Evolutionary conservation across 2,888 invertebrate genomes (phyloP), one percentile per base, ranked within the genome.

Genomic region (Nomada lathburiana): DNA sequence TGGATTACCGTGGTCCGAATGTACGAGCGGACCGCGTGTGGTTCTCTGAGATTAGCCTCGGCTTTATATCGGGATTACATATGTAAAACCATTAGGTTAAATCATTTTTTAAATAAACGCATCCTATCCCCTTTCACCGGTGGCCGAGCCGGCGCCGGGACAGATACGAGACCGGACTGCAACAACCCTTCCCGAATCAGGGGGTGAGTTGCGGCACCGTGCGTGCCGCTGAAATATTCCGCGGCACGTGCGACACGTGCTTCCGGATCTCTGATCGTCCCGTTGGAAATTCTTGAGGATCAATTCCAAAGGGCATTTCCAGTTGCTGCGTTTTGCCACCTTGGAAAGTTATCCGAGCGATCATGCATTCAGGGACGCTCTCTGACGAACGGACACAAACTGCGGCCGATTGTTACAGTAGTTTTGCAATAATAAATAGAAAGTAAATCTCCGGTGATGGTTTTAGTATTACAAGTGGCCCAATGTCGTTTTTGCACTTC

Each of bases 1-100:
- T 84, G 89, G 89, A 87, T 88, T 85, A 87, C 76, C 80, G 76
- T 76, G 65, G 80, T 65, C 78, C 70, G 84, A 84, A 84, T 80
- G 76, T 82, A 86, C 87, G 90, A 86, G 88, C 83, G 86, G 85
- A 88, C 89, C 90, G 90, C 89, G 92, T 90, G 91, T 93, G 93
- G 90, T 87, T 82, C 88, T 82, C 88, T 89, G 92, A 93, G 93
- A 93, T 93, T 93, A 93, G 93, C 93, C 87, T 76, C 85, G 89
- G 92, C 89, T 92, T 92, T 92, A 90, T 92, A 92, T 93, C 90
- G 92, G 92, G 93, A 93, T 94, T 93, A 93, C 94, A 93, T 91
- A 92, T 92, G 93, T 93, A 93, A 92, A 92, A 92, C 93, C 93
- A 93, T 93, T 92, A 92, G 92, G 93, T 92, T 93, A 93, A 94